Percentiles rank a stretch among this genome's conserved stretches.
Conservation (phyloP, 1,140 invertebrate genomes). For the Pogonus chalceus region DNA sequence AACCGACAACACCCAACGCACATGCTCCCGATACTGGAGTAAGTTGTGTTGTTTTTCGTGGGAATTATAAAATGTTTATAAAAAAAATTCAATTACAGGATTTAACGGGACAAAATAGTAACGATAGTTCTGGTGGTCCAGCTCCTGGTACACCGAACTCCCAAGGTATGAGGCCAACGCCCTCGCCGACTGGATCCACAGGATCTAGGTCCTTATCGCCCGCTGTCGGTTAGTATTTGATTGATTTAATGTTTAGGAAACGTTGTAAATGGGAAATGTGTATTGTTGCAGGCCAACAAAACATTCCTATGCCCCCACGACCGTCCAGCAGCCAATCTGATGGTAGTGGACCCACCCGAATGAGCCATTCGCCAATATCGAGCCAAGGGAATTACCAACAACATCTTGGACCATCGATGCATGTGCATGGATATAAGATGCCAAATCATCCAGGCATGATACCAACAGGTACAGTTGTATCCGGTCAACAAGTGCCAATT, state of each 20-base stretch:
- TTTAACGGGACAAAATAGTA: conserved; percentile 58
- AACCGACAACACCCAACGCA: conserved; percentile 37
- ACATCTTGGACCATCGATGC: conserved; percentile 33
- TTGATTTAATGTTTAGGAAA: conserved; percentile 7
- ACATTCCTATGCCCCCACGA: conserved; percentile 83
- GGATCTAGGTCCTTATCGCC: conserved; percentile 93
- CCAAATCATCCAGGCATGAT: conserved; percentile 39
- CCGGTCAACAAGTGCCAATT: conserved; percentile 39
- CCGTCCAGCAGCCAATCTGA: conserved; percentile 84
- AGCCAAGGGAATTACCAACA: conserved; percentile 34
- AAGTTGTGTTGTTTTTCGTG: no score
- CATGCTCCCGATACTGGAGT: conserved; percentile 39
- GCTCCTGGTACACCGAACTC: conserved; percentile 62
- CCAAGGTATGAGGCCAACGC: conserved; percentile 77
- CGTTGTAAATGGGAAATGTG: neutral
- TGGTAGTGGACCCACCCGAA: conserved; percentile 56
- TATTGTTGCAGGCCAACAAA: conserved; percentile 63
- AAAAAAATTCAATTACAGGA: no score
- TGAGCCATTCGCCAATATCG: conserved; percentile 67
- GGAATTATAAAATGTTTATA: no score
- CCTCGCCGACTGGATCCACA: conserved; percentile 84
- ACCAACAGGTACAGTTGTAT: conserved; percentile 38
- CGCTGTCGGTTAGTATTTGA: conserved; percentile 69
- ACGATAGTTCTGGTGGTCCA: conserved; percentile 55
- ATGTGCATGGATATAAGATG: conserved; percentile 35